These are phyloP conservation scores for Pristionchus mayeri DNA, from an alignment of 2,888 invertebrate genomes.

Conservation along the genomic window DNA sequence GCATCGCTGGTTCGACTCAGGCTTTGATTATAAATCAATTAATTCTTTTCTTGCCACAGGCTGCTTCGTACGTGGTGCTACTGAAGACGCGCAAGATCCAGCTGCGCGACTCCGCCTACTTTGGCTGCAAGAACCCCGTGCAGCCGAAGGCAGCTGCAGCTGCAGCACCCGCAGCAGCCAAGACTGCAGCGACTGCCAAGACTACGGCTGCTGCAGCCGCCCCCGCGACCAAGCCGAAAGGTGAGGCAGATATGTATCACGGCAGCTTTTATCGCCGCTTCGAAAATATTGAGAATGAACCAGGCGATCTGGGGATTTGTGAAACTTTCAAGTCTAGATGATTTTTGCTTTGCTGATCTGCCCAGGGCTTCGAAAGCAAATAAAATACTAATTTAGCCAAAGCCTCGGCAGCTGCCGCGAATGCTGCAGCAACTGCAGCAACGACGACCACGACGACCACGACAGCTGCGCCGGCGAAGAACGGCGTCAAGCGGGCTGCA, in stretches of 20 bases:
- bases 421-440: not conserved
- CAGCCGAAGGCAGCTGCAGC: not conserved
- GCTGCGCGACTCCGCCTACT: conserved; percentile 48
- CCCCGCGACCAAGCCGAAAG: not conserved
- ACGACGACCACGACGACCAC: not conserved
- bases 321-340: not conserved
- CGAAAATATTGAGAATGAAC: no score
- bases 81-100: conserved; percentile 62
- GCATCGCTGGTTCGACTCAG: no score
- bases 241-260: not conserved
- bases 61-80: conserved; percentile 67
- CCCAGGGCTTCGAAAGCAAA: not conserved
- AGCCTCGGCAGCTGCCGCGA: not conserved
- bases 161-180: not conserved
- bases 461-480: not conserved
- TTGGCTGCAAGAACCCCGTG: conserved; percentile 8
- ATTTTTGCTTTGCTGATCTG: not conserved
- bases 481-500: not conserved
- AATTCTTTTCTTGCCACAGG: conserved; percentile 48
- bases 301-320: no score
- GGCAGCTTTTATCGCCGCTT: not conserved
- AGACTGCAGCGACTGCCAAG: not conserved
- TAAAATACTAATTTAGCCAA: not conserved
- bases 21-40: not conserved
- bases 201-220: not conserved